Conservation (phyloP, 2,888 invertebrate species). For the Dasypolia templi region DNA sequence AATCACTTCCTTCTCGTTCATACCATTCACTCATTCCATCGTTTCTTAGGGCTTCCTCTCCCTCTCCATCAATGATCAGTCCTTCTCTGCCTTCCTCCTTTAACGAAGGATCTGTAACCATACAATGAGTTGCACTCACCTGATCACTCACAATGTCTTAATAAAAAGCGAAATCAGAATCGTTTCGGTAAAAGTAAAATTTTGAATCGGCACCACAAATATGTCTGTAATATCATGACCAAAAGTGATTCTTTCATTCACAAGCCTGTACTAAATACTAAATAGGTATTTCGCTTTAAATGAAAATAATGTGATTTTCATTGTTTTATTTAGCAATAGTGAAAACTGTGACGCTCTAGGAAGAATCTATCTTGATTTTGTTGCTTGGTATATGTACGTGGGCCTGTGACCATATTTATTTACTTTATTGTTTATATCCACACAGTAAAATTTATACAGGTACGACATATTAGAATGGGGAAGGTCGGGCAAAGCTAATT, state of each 20-base stretch:
- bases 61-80: not conserved
- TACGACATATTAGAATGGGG: too few relatives aligned
- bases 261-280: not conserved
- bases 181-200: constrained; percentile 34
- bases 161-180: constrained; percentile 50
- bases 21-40: not conserved
- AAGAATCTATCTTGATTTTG: not conserved
- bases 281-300: not conserved
- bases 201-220: constrained; percentile 28
- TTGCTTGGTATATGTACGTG: not conserved
- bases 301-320: not conserved
- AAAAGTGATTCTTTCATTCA: constrained; percentile 27
- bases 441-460: too few relatives aligned
- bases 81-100: not conserved
- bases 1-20: not conserved
- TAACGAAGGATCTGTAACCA: not conserved
- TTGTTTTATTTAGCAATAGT: not conserved
- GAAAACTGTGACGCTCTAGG: not conserved
- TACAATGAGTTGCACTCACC: constrained; percentile 47
- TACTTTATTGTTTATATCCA: too few relatives aligned
- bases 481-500: too few relatives aligned
- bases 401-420: too few relatives aligned
- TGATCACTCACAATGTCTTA: constrained; percentile 15
- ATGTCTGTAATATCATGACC: constrained; percentile 52
- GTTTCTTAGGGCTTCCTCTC: not conserved